Base-by-base conservation (phyloP, 2,888 invertebrate species). In the Meiosimyza platycephala region DNA sequence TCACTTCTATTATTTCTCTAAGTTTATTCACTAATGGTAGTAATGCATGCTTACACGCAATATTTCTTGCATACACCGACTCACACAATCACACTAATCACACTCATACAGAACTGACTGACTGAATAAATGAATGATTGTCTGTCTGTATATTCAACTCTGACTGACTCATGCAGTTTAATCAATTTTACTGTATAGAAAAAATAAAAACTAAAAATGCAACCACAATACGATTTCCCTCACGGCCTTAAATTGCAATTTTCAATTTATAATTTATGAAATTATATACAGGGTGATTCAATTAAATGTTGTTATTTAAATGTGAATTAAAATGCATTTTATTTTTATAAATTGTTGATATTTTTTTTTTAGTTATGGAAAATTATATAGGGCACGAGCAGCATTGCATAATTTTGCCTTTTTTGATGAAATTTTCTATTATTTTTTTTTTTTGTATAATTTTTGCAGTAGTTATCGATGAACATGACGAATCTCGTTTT, bases 11-110 rank as follows among this genome's bases (percentile, higher is more conserved):
- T 63, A 15, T 48, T 63, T 18, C 48, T 63, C 7, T 40, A 63
- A 63, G 18, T 40, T 40, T 63, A 40, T 22, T 9, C 57, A 57
- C 28, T n/a, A 63, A n/a, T 18, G 48, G 15, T 28, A 64, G 50
- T 16, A 51, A 50, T 7, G 64, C 64, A 64, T 64, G 64, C 64
- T 51, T 51, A 51, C 64, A 64, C 64, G 64, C 64, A 50, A 51
- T 22, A 22, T 28, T 60, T 12, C 57, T 11, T 40, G 33, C 57
- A 59, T 40, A 59, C 6, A 28, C 13, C 50, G 28, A 48, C 1
- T 18, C 40, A 57, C 57, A 72, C 52, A 28, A 40, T 51, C 50
- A 63, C 13, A 28, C 54, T 62, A 64, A 64, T 64, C 18, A 51
- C 64, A 64, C 52, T 64, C 64, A 64, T 28, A 50, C 64, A 50